phyloP scores from a whole-genome alignment of 2,113 vertebrate species.

The Sturnira hondurensis region DNA sequence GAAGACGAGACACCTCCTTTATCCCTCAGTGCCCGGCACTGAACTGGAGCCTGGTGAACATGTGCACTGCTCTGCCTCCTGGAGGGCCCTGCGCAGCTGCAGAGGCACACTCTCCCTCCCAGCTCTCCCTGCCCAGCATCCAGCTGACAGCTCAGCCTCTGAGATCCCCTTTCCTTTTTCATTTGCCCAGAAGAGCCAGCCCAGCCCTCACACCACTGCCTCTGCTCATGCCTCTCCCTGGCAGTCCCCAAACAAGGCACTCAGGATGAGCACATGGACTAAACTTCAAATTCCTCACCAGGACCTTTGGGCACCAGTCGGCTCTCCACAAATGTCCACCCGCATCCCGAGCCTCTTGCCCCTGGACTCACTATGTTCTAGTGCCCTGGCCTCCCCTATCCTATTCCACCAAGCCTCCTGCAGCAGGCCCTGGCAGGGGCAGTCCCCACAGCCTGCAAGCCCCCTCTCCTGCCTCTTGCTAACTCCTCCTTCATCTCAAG shows the following conservation, averaged over 20 bases:
- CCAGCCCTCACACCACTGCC: rapidly evolving
- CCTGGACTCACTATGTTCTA: no score
- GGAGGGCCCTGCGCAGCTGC: background rate
- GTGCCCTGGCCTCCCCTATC: background rate
- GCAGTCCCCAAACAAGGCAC: background rate
- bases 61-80: rapidly evolving
- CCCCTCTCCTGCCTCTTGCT: background rate
- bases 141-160: background rate
- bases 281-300: background rate
- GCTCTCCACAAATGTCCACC: background rate
- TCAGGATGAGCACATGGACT: background rate
- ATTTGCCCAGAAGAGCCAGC: background rate
- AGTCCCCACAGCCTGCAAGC: no score
- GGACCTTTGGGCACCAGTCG: background rate
- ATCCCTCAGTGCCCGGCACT: background rate
- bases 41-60: background rate
- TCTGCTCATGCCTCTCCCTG: no score
- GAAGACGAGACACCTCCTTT: background rate
- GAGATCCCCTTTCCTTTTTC: background rate
- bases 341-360: rapidly evolving
- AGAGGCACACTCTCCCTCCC: background rate
- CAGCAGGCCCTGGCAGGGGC: background rate
- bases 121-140: rapidly evolving
- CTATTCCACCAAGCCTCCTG: background rate
- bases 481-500: background rate